Conservation (phyloP, 1,140 invertebrate genomes). For the Lucilia cuprina region DNA sequence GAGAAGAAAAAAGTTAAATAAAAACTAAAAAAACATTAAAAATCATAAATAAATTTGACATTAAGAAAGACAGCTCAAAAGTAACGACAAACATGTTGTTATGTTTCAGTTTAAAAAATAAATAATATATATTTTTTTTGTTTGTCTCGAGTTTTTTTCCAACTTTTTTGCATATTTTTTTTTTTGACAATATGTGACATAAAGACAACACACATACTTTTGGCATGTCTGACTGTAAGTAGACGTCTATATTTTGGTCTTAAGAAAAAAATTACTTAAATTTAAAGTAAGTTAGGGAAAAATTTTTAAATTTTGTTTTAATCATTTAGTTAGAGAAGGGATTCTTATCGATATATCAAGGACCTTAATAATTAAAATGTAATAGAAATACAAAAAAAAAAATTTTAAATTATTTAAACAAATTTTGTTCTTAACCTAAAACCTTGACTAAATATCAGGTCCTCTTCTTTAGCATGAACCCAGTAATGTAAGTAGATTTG, state of each 20-base stretch:
- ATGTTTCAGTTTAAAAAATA: background rate
- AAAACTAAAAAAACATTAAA: slow-evolving; percentile 21
- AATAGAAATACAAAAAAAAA: no score
- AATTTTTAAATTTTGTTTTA: no score
- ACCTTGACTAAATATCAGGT: no score
- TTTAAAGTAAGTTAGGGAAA: background rate
- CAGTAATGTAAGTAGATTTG: no score
- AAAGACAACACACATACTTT: background rate
- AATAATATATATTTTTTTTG: background rate
- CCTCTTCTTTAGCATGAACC: no score
- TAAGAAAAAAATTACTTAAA: background rate
- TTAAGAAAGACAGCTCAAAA: slow-evolving; percentile 11
- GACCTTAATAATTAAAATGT: no score
- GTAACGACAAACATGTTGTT: slow-evolving; percentile 14
- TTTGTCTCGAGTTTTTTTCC: background rate
- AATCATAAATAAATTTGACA: slow-evolving; percentile 33
- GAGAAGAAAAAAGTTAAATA: background rate
- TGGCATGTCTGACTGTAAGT: background rate
- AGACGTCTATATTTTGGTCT: background rate
- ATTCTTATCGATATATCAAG: no score
- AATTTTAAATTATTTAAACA: no score
- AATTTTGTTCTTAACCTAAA: no score
- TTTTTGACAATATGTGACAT: background rate
- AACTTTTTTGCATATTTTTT: background rate
- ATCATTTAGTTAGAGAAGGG: no score